Evolutionary conservation across 2,113 vertebrate genomes (phyloP).

Genomic region (Periophthalmodon schlosseri): DNA sequence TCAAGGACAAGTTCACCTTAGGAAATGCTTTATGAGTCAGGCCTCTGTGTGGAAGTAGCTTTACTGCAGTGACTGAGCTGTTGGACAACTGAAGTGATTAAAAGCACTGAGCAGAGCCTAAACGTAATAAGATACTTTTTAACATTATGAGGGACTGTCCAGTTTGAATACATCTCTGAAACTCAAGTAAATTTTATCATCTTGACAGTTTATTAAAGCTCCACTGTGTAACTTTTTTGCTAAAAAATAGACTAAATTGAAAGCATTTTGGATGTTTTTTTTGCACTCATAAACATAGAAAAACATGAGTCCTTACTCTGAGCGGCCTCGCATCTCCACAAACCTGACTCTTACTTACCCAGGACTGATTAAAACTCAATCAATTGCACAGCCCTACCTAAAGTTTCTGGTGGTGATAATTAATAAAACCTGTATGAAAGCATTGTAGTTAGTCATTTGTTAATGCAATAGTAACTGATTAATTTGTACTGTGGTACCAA

Average conservation of each 20-base stretch:
- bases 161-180: background rate
- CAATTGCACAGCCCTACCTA: too few relatives aligned
- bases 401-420: background rate
- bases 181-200: background rate
- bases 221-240: background rate
- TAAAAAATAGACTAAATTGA: background rate
- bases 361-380: too few relatives aligned
- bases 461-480: background rate
- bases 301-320: too few relatives aligned
- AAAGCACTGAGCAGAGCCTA: background rate
- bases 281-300: too few relatives aligned
- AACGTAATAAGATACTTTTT: background rate
- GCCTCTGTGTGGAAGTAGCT: conserved; percentile 6
- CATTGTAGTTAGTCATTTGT: background rate
- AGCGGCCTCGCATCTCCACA: too few relatives aligned
- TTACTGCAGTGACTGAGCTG: background rate
- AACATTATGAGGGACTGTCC: background rate
- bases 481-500: background rate
- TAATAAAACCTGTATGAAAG: background rate
- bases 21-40: conserved; percentile 12
- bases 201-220: background rate
- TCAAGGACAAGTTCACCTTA: conserved; percentile 43
- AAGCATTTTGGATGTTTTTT: background rate
- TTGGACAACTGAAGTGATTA: background rate
- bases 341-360: too few relatives aligned